These are phyloP conservation scores for Lepidostoma basale DNA, from an alignment of 1,140 invertebrate species.

Conservation along the genomic window DNA sequence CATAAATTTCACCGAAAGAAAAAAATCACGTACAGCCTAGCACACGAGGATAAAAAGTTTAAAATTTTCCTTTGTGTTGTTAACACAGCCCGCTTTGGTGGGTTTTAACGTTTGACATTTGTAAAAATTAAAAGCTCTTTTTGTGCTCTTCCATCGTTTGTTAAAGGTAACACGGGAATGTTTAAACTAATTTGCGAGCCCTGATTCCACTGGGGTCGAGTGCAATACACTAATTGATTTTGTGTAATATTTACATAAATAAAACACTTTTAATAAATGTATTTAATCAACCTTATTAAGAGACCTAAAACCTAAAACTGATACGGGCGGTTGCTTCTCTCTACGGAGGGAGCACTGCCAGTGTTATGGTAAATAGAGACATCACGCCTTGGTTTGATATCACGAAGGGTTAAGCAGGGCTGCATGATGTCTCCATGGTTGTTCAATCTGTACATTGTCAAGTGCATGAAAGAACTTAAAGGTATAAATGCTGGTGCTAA, in stretches of 20 bases:
- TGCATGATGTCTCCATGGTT: no score
- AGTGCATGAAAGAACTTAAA: no score
- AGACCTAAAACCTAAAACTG: no score
- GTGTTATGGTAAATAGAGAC: no score
- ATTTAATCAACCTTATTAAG: neutral
- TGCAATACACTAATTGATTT: neutral
- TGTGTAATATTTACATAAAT: neutral
- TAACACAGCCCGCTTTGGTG: conserved; percentile 14
- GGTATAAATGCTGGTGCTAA: no score
- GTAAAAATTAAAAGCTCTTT: conserved; percentile 31
- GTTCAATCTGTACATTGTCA: no score
- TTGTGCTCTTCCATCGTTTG: neutral
- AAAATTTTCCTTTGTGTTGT: conserved; percentile 15
- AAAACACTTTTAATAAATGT: neutral
- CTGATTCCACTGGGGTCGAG: neutral
- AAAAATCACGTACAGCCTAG: conserved; percentile 35
- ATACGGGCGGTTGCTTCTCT: no score
- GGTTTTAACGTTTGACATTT: conserved; percentile 24
- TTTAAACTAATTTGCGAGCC: neutral
- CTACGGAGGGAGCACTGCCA: no score
- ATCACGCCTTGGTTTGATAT: no score
- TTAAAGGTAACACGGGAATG: conserved; percentile 2
- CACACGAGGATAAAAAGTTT: conserved; percentile 25
- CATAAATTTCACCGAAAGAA: conserved; percentile 39
- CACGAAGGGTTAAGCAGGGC: no score